A percentile compares a stretch with the other conserved stretches of the same genome.
These are phyloP conservation scores for Laticauda laticaudata DNA, from an alignment of 2,113 vertebrate species.

Conservation along the genomic window DNA sequence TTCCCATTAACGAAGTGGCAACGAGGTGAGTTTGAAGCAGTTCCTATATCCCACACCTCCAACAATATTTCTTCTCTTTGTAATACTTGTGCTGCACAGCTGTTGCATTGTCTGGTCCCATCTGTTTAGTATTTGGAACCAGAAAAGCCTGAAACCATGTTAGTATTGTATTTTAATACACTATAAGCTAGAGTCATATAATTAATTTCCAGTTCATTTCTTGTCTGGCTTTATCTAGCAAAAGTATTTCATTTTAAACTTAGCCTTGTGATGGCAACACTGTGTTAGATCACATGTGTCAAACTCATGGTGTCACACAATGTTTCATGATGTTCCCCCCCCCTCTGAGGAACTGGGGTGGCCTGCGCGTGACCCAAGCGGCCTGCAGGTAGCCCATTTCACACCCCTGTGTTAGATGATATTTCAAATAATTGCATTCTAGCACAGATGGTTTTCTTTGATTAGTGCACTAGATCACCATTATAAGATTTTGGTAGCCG, in stretches of 20 bases:
- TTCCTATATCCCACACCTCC: conserved; percentile 15
- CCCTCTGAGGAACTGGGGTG: too few relatives aligned
- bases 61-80: conserved; percentile 12
- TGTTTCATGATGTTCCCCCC: too few relatives aligned
- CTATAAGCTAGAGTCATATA: background rate
- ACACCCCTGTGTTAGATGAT: background rate
- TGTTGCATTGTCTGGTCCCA: conserved; percentile 8
- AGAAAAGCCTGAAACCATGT: conserved; percentile 9
- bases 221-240: background rate
- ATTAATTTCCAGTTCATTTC: conserved; percentile 7
- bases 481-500: background rate
- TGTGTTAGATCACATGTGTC: background rate
- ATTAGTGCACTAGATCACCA: background rate
- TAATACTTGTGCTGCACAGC: background rate
- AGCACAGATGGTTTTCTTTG: background rate
- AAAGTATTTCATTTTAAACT: background rate
- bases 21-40: background rate
- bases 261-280: background rate
- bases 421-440: background rate
- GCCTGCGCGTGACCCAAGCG: too few relatives aligned
- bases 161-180: background rate
- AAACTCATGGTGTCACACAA: too few relatives aligned
- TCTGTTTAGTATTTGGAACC: conserved; percentile 24
- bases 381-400: too few relatives aligned
- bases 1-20: background rate